These are phyloP conservation scores for Lasaia peninsularis DNA, from an alignment of 1,140 invertebrate species.

Conservation along the genomic window DNA sequence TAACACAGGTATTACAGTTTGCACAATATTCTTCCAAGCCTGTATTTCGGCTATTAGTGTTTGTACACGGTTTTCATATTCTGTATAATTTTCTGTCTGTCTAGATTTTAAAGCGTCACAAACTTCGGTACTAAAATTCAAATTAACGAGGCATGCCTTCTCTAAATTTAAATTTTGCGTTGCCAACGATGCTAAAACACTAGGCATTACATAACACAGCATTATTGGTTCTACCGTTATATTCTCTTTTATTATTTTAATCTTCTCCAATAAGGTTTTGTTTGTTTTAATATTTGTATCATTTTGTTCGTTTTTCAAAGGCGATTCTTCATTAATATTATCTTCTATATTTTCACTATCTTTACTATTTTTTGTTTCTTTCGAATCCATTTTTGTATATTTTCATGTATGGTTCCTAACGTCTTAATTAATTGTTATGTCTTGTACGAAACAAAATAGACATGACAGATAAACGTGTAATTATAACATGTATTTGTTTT, in stretches of 20 bases:
- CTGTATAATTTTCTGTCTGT: slow-evolving; percentile 83
- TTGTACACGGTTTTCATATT: slow-evolving; percentile 85
- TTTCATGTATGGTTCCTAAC: background rate
- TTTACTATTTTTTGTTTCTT: slow-evolving; percentile 7
- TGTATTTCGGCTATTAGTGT: slow-evolving; percentile 85
- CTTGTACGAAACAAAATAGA: background rate
- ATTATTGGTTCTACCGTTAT: slow-evolving; percentile 89
- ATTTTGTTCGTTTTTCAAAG: slow-evolving; percentile 35
- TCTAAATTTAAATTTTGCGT: slow-evolving; percentile 91
- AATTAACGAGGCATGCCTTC: slow-evolving; percentile 89
- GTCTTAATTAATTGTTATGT: background rate
- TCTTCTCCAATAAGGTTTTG: slow-evolving; percentile 64
- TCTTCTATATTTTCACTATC: slow-evolving; percentile 24
- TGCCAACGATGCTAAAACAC: slow-evolving; percentile 84
- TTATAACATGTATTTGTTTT: slow-evolving; percentile 27
- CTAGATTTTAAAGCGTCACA: slow-evolving; percentile 84
- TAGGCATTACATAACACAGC: slow-evolving; percentile 87
- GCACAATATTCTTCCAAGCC: slow-evolving; percentile 87
- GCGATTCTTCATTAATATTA: slow-evolving; percentile 44
- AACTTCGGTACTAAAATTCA: slow-evolving; percentile 81
- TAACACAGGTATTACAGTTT: slow-evolving; percentile 84
- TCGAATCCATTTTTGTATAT: background rate
- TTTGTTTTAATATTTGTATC: slow-evolving; percentile 25
- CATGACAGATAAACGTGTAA: slow-evolving; percentile 27
- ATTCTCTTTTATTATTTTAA: slow-evolving; percentile 78